Base-by-base conservation (phyloP, 2,797 vertebrate genomes). In the Fratercula arctica region DNA sequence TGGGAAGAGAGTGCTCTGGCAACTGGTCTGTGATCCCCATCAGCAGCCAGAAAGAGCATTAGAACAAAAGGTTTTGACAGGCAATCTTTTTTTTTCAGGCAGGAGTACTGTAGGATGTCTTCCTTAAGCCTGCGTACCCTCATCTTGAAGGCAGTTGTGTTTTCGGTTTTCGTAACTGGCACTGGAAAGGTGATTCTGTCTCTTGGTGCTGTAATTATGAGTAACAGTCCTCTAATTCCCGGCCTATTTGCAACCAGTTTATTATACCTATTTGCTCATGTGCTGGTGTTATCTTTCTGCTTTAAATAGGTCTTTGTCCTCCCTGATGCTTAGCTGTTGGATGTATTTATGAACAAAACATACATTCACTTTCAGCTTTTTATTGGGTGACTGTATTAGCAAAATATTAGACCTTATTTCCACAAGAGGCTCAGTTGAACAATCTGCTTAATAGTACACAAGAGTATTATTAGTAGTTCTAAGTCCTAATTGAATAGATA, bases 331-430 rank as follows among this genome's bases (percentile, higher is more conserved):
- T 87, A 70, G 48, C 37, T 91, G 12, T 31, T 90, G 68, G 57
- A 85, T 0, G 0, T 89, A 67, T 76, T 92, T 83, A 46, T 57
- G 64, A 92, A 72, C 18, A 81, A 80, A 93, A 53, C 20, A 21
- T 79, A 41, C 35, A 50, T 79, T 73, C 48, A 56, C 25, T 89
- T 86, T 46, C 81, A 74, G 41, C 29, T 87, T 74, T 82, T 87
- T 74, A 31, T 74, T 85, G 17, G 23, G 60, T 68, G 75, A 57
- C 37, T 74, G 20, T 78, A 53, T 79, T 83, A 80, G 75, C 74
- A 77, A 51, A 87, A 79, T 70, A 81, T 54, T 72, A 77, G 35
- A 64, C 86, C 46, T 63, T 77, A 48, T 68, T 97, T 92, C 63
- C 51, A 77, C n/a, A 53, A 60, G 41, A 91, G 29, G 24, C 56